Evolutionary conservation across 2,113 vertebrate genomes (phyloP).

Genomic region (Menidia beryllina): DNA sequence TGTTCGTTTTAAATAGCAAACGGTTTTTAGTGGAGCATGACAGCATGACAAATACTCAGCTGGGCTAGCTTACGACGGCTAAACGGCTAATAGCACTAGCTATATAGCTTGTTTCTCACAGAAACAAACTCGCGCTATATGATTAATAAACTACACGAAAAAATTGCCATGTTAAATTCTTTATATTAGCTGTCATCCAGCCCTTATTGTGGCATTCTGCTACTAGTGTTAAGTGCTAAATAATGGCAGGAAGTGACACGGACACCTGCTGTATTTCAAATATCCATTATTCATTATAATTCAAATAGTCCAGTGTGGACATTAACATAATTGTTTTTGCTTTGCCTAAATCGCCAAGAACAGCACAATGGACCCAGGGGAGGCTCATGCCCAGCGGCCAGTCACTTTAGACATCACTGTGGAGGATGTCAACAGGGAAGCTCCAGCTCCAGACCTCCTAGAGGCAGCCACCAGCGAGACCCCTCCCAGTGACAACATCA

Average conservation of each 20-base stretch:
- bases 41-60: neutral
- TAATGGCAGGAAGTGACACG: conserved; percentile 6
- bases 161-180: neutral
- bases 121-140: neutral
- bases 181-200: neutral
- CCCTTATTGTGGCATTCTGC: too few relatives aligned
- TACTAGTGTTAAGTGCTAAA: neutral
- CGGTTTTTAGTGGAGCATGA: neutral
- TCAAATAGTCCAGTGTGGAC: neutral
- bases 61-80: conserved; percentile 3
- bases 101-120: conserved; percentile 1
- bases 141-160: neutral
- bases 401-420: conserved; percentile 74
- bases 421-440: conserved; percentile 14
- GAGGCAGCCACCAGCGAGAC: conserved; percentile 32
- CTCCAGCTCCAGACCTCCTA: neutral
- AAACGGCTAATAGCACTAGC: conserved; percentile 54
- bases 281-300: too few relatives aligned
- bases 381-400: conserved; percentile 76
- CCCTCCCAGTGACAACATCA: conserved; percentile 54
- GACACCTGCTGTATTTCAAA: neutral
- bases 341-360: conserved; percentile 25
- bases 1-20: fast-evolving
- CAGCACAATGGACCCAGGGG: conserved; percentile 83
- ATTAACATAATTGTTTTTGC: neutral